Evolutionary conservation across 2,888 invertebrate species (phyloP).

Genomic region (Polyploca ridens): DNA sequence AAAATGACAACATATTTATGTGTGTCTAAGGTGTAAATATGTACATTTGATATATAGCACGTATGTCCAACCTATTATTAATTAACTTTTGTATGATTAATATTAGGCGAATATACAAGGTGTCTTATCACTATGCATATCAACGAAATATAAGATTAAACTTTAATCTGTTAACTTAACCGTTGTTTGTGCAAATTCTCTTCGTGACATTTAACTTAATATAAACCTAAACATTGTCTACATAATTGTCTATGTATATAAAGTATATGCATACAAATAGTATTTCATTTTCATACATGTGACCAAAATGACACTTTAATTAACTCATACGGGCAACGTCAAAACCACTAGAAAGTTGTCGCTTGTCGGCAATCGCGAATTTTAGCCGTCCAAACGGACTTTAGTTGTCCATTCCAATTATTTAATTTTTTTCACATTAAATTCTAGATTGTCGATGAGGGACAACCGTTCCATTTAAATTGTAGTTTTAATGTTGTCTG

Average conservation of each 20-base stretch:
- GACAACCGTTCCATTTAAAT: neutral
- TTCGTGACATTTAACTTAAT: conserved; percentile 34
- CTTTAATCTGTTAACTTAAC: conserved; percentile 38
- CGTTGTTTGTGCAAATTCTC: conserved; percentile 40
- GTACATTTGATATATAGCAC: conserved; percentile 52
- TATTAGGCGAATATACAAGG: conserved; percentile 77
- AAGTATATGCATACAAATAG: conserved; percentile 14
- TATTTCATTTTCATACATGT: neutral
- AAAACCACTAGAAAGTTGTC: neutral
- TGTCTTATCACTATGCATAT: conserved; percentile 84
- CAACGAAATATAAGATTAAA: conserved; percentile 77
- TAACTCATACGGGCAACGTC: neutral
- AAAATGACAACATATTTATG: conserved; percentile 1
- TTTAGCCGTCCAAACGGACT: conserved; percentile 7
- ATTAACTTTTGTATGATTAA: conserved; percentile 72
- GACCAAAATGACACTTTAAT: neutral
- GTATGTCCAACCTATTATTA: conserved; percentile 46
- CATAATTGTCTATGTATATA: conserved; percentile 20
- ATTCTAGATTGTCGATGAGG: neutral
- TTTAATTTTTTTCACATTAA: neutral
- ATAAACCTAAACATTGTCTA: conserved; percentile 20
- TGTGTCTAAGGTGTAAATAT: conserved; percentile 66
- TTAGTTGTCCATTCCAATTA: conserved; percentile 5
- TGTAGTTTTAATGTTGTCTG: neutral
- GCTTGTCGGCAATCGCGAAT: neutral